Evolutionary conservation across 2,113 vertebrate genomes (phyloP).

Genomic region (Boulengeromyrus knoepffleri): DNA sequence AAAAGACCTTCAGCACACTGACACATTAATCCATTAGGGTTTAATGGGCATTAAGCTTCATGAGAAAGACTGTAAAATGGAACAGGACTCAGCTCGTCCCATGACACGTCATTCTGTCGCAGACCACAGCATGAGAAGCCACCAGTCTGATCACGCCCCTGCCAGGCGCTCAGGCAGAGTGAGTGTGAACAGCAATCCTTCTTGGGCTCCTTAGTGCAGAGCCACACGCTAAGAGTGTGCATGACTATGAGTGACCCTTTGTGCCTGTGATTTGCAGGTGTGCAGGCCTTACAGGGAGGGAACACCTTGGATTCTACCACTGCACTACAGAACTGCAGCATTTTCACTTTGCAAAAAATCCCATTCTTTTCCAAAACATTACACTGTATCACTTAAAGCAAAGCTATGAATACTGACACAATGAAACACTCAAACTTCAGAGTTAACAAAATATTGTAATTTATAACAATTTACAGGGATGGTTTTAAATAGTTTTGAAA

Average conservation of each 20-base stretch:
- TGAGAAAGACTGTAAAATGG: not conserved
- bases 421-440: not conserved
- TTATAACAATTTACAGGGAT: not conserved
- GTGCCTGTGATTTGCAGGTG: not conserved
- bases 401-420: not conserved
- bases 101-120: no score
- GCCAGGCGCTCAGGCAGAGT: not conserved
- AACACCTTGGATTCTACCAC: not conserved
- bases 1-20: not conserved
- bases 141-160: not conserved
- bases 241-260: not conserved
- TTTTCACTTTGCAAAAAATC: not conserved
- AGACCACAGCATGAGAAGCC: not conserved
- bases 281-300: not conserved
- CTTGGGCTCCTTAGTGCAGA: not conserved
- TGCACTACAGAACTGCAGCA: not conserved
- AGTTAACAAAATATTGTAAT: not conserved
- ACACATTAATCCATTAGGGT: not conserved
- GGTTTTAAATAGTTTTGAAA: not conserved
- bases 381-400: not conserved
- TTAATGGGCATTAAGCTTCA: conserved; percentile 3
- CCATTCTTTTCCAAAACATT: not conserved
- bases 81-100: not conserved
- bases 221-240: not conserved
- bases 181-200: not conserved